Evolutionary conservation across 2,113 vertebrate genomes (phyloP), one percentile per base, ranked within the genome.

Genomic region (Mesoclemmys tuberculata): DNA sequence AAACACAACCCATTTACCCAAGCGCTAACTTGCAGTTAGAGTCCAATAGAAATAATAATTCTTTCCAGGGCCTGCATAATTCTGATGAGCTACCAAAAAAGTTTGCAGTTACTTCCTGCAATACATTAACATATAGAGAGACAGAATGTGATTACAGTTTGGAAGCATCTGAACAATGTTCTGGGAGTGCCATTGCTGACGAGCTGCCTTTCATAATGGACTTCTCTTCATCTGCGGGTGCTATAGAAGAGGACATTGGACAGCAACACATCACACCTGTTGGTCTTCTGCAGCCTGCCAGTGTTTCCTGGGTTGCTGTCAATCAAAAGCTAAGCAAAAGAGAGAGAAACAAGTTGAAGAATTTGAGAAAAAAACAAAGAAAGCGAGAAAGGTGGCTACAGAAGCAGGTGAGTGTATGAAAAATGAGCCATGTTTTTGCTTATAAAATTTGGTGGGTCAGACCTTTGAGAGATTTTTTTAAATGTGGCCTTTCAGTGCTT

Each of bases 281-380:
- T 92, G 88, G 75, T 93, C 87, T 97, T 71, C 44, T 94, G 74
- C 97, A 95, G 71, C 93, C 96, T 18, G 24, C 1, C 0, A 90
- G 71, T 51, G 89, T 95, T 64, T 93, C 92, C 1, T 26, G 97
- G 81, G 75, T 89, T 80, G 87, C 84, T 56, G 89, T 88, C 77
- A 98, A 98, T 44, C 98, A 97, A 93, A 98, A 98, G 35, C 95
- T 98, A 56, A 98, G 77, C 93, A 99, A 98, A 91, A 98, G 97
- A 92, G 98, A 99, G 96, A 99, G 96, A 97, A 99, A 98, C 95
- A 98, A 97, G 24, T 93, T 98, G 82, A 99, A 99, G 97, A 99
- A 96, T 96, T 84, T 98, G 41, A 98, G 98, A 85, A 98, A 98
- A 94, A 99, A 99, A 86, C 98, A 98, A 93, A 99, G 96, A 85